These are phyloP conservation scores for Glandiceps talaboti DNA, from an alignment of 53 echinoderm and acorn worm genomes.

Conservation along the genomic window DNA sequence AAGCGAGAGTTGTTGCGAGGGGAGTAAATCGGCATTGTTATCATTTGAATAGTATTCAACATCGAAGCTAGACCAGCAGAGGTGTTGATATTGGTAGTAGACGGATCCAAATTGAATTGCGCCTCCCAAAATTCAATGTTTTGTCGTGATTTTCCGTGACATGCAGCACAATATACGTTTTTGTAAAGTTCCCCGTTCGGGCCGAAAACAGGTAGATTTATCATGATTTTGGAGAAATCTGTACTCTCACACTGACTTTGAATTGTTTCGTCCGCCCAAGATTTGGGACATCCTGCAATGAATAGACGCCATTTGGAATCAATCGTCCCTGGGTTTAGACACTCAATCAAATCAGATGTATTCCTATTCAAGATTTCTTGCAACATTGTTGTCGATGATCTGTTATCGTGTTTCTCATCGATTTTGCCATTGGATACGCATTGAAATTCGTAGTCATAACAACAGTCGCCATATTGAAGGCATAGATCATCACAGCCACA, in stretches of 20 bases:
- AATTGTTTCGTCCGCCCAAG: not conserved
- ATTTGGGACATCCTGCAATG: not conserved
- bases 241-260: not conserved
- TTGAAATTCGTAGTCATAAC: not conserved
- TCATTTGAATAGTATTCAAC: too few relatives aligned
- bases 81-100: too few relatives aligned
- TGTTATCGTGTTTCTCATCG: too few relatives aligned
- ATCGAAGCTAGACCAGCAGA: too few relatives aligned
- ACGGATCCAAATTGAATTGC: too few relatives aligned
- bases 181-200: slow-evolving; percentile 17
- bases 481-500: not conserved
- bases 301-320: not conserved
- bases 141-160: not conserved
- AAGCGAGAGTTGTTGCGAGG: not conserved
- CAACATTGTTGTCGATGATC: too few relatives aligned
- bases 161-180: slow-evolving; percentile 29
- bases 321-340: not conserved
- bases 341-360: not conserved
- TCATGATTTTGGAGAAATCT: not conserved
- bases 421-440: not conserved
- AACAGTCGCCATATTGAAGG: not conserved
- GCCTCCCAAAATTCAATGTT: slow-evolving; percentile 9
- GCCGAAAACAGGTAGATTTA: not conserved
- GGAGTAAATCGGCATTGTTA: too few relatives aligned
- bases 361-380: too few relatives aligned